These are phyloP conservation scores for Chouioia cunea DNA, from an alignment of 2,888 invertebrate species.

Conservation along the genomic window DNA sequence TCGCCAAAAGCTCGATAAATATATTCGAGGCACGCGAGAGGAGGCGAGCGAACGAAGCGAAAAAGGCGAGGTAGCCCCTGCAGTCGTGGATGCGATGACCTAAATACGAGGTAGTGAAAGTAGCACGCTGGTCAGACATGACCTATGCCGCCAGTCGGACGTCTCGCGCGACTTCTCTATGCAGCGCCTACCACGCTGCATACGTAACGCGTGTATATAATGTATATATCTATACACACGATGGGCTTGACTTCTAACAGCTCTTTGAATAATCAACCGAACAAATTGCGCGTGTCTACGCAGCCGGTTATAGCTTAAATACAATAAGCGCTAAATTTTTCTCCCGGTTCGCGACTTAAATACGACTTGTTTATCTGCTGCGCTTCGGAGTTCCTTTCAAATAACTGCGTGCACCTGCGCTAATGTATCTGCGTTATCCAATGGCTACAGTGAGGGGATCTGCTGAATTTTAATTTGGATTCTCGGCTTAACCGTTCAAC, in stretches of 20 bases:
- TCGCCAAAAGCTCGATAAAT: background rate
- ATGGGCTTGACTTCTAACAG: constrained; percentile 44
- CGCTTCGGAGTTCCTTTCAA: too few species aligned
- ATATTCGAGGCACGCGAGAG: background rate
- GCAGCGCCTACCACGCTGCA: background rate
- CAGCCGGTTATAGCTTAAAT: background rate
- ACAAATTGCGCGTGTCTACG: background rate
- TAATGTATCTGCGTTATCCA: constrained; percentile 13
- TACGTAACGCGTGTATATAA: background rate
- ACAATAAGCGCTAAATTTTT: constrained; percentile 30
- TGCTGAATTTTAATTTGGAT: constrained; percentile 18
- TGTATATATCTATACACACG: constrained; percentile 55
- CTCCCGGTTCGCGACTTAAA: background rate
- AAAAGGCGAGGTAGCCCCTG: constrained; percentile 49
- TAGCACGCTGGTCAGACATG: constrained; percentile 67
- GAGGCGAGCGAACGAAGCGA: constrained; percentile 1
- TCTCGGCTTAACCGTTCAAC: too few species aligned
- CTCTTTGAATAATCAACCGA: constrained; percentile 27
- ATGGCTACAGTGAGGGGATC: background rate
- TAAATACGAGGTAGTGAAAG: constrained; percentile 68
- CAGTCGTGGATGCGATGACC: constrained; percentile 64
- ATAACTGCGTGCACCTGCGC: background rate
- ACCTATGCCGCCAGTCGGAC: constrained; percentile 52
- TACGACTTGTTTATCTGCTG: background rate
- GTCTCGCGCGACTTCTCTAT: background rate